Base-by-base conservation (phyloP, 2,888 invertebrate species). In the Synergus laeviventris region DNA sequence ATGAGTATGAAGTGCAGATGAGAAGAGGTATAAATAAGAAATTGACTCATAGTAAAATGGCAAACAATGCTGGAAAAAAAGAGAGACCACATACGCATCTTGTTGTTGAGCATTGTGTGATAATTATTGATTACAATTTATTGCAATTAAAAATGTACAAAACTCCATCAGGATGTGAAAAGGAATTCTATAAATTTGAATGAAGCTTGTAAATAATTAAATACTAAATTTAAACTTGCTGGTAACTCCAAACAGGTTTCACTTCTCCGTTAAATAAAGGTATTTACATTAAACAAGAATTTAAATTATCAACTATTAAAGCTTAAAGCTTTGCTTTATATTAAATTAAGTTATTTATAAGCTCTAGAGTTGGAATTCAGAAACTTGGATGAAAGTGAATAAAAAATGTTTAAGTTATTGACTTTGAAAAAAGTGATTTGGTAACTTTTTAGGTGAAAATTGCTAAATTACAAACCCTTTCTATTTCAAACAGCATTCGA, bases 1-100 rank as follows among this genome's bases (percentile, higher is more conserved):
- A 61, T 36, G 61, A 61, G 61, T 66, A 42, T 64, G 24, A 49
- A 66, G 45, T 66, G 45, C 45, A 45, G n/a, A 45, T 42, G 66
- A 45, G 24, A 18, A 56, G 21, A 56, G 54, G 18, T 24, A 62
- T 62, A 62, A 62, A 62, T 62, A 45, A 66, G 66, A 66, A 66
- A 49, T 42, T 49, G 24, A 66, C 42, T 45, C 24, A 66, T 31
- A 45, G 66, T 45, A 49, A 45, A 66, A 66, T 45, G 16, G 24
- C 24, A 62, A 62, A 62, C 39, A 66, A 66, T 66, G 39, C 39
- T 62, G 36, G 42, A 42, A 62, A 36, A 61, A 64, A 39, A 21
- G 14, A 21, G 42, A 66, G 7, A 24, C 39, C 66, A 16, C 14
- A 42, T 42, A 24, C 42, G 5, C 21, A 66, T 56, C 45, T 49